These are phyloP conservation scores for Steromphala cineraria DNA, from an alignment of 2,888 invertebrate species.

Conservation along the genomic window DNA sequence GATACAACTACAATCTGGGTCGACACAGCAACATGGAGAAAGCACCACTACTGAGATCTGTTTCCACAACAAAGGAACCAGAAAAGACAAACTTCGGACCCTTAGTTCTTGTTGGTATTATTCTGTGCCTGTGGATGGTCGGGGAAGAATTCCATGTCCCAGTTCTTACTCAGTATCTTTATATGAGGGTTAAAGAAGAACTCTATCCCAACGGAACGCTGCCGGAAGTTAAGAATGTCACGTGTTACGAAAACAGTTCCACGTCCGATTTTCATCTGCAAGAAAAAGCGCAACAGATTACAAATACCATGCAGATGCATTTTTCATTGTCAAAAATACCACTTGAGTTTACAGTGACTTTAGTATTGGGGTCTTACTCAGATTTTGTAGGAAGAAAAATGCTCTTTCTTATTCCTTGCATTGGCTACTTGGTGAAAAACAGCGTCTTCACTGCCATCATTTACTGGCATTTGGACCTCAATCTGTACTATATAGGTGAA, in stretches of 20 bases:
- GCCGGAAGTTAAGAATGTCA: background rate
- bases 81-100: background rate
- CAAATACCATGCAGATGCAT: conserved; percentile 19
- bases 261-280: background rate
- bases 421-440: conserved; percentile 30
- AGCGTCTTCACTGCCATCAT: conserved; percentile 34
- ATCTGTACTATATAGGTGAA: conserved; percentile 44
- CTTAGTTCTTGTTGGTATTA: background rate
- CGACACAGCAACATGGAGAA: background rate
- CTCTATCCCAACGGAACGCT: background rate
- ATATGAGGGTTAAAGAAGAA: background rate
- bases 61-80: background rate
- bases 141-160: background rate
- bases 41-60: background rate
- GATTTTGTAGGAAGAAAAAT: conserved; percentile 41
- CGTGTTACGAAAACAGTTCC: conserved; percentile 4
- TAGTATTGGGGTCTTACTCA: conserved; percentile 39
- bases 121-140: background rate
- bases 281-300: conserved; percentile 27
- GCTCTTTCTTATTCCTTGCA: conserved; percentile 34
- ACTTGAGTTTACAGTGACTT: conserved; percentile 22
- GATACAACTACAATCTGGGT: no score
- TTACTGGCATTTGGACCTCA: conserved; percentile 43
- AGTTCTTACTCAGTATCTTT: background rate
- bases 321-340: conserved; percentile 21